Conservation (phyloP, 2,113 vertebrate genomes). For the Tympanuchus pallidicinctus region DNA sequence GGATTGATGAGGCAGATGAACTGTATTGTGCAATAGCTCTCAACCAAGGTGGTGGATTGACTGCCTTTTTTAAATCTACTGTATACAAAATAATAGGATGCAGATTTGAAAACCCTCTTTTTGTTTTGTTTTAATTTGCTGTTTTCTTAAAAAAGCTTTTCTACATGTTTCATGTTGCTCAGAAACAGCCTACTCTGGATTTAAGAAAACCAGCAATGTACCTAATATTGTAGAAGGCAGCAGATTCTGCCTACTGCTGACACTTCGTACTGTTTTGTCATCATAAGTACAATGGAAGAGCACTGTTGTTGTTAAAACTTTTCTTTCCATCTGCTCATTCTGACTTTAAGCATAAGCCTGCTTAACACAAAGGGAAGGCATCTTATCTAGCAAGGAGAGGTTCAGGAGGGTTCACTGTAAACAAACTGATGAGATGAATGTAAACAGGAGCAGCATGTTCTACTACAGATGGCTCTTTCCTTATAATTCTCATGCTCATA, state of each 20-base stretch:
- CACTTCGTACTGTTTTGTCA: conserved; percentile 45
- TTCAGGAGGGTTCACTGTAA: conserved; percentile 65
- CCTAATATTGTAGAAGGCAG: conserved; percentile 19
- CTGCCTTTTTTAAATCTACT: neutral
- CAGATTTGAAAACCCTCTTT: neutral
- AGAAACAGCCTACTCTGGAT: conserved; percentile 41
- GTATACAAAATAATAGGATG: neutral
- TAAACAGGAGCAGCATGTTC: conserved; percentile 57
- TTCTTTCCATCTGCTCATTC: conserved; percentile 68
- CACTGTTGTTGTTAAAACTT: conserved; percentile 58
- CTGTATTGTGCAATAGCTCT: neutral
- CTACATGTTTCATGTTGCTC: conserved; percentile 43
- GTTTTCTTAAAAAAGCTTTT: neutral
- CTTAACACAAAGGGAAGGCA: conserved; percentile 61
- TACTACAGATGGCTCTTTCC: conserved; percentile 58
- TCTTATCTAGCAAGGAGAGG: conserved; percentile 48
- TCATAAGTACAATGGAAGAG: conserved; percentile 54
- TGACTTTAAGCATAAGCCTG: conserved; percentile 62
- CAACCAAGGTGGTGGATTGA: neutral
- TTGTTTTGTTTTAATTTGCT: conserved; percentile 13
- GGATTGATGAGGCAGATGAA: neutral
- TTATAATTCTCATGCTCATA: conserved; percentile 22
- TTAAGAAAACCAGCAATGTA: conserved; percentile 9
- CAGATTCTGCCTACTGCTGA: conserved; percentile 43
- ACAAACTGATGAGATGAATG: conserved; percentile 66